Conservation (phyloP, 2,797 vertebrate species). For the Dromococcyx pavoninus region DNA sequence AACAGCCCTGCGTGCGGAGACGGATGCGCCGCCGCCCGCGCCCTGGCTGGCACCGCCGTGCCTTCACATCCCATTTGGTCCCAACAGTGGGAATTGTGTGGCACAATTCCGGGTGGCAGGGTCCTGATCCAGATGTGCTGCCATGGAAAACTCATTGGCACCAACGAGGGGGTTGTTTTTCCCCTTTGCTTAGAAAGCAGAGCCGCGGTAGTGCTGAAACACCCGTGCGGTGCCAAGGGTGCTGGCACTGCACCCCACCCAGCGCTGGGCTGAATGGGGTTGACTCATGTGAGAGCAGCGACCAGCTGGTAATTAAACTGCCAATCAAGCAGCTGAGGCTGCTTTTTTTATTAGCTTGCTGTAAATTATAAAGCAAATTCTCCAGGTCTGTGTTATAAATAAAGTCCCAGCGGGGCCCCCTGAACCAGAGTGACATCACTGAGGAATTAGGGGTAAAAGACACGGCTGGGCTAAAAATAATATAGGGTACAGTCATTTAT, state of each 20-base stretch:
- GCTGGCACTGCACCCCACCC: neutral
- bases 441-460: neutral
- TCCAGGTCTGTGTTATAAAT: neutral
- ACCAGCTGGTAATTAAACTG: neutral
- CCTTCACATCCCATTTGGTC: neutral
- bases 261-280: neutral
- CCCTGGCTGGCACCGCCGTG: neutral
- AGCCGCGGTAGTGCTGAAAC: neutral
- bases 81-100: accelerated
- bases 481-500: neutral
- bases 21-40: neutral
- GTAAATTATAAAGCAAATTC: neutral
- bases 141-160: neutral
- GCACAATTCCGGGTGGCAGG: neutral
- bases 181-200: neutral
- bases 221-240: neutral
- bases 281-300: neutral
- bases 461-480: neutral
- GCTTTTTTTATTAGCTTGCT: neutral
- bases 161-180: too few species aligned
- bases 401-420: neutral
- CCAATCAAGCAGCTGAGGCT: neutral
- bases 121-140: neutral
- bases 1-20: neutral
- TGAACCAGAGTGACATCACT: neutral